Conservation (phyloP, 2,113 vertebrate genomes). For the Hydropotes inermis region DNA sequence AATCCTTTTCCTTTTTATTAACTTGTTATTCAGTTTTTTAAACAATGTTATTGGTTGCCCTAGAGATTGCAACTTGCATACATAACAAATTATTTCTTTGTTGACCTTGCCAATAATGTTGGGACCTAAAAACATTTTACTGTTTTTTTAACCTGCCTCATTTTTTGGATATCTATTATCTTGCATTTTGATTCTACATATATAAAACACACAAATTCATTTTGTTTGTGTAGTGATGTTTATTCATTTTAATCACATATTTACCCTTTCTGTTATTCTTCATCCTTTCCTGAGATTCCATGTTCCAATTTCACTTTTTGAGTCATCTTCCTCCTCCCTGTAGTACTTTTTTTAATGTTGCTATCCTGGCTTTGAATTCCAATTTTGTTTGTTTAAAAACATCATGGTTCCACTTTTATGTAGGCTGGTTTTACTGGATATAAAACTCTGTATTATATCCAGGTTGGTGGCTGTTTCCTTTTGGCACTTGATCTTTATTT, state of each 20-base stretch:
- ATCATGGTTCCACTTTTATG: not conserved
- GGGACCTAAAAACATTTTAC: not conserved
- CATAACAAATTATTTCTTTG: not conserved
- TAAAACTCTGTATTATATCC: not conserved
- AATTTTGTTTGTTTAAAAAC: not conserved
- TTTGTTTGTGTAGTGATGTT: not conserved
- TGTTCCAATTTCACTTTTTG: not conserved
- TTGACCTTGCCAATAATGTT: not conserved
- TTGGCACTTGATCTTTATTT: not conserved
- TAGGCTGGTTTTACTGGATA: not conserved
- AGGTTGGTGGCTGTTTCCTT: not conserved
- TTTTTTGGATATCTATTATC: not conserved
- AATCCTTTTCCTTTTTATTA: conserved; percentile 10
- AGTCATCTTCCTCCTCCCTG: not conserved
- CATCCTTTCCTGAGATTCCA: not conserved
- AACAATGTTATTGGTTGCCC: not conserved
- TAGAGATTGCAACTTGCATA: not conserved
- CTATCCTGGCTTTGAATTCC: not conserved
- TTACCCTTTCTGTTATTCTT: not conserved
- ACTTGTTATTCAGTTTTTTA: not conserved
- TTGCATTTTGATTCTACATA: not conserved
- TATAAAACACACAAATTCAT: not conserved
- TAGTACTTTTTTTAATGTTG: not conserved
- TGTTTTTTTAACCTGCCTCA: not conserved
- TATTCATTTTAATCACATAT: not conserved